Base-by-base conservation (phyloP, 2,888 invertebrate genomes). In the Dasypolia templi region DNA sequence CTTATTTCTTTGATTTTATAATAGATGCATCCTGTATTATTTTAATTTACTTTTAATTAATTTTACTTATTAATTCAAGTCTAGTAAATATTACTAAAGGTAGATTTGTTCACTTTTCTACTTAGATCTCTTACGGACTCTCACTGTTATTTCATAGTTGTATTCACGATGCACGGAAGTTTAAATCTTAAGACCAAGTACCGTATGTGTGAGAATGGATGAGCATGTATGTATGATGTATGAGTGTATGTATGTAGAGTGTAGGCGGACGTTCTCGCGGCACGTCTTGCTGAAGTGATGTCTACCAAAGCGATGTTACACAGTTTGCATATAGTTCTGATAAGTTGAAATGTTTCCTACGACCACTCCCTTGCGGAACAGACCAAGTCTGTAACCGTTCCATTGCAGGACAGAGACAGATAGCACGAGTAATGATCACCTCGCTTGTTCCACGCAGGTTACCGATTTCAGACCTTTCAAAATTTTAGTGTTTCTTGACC, bases 241-340 rank as follows among this genome's bases (percentile, higher is more conserved):
- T 42, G 46, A n/a, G n/a, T n/a, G 35, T 14, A 29, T 61, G 59
- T 53, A 32, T 51, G n/a, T 35, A 22, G 35, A 2, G 14, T 19
- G 19, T 6, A 26, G 46, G 17, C 69, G 63, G 72, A 49, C 44
- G 72, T 46, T 3, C 56, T 46, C 66, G 49, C 77, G 51, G 55
- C 72, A 2, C 62, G 29, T 26, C 22, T n/a, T 51, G 26, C 17
- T 29, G 2, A 26, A 19, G 46, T 81, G 81, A 79, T 83, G 70
- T 81, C 83, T 88, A 86, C 77, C 70, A 88, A 81, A 86, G 87
- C 77, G 53, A 65, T 59, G 59, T 67, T 49, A 26, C 29, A 59
- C 35, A 55, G 44, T 59, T 44, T 17, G 53, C 26, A 2, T 32
- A 11, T 22, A 29, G 32, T n/a, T n/a, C 12, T 32, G 39, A 17